Percentiles rank a stretch among this genome's conserved stretches.
These are phyloP conservation scores for Phyllostomus hastatus DNA, from an alignment of 2,113 vertebrate species.

Conservation along the genomic window DNA sequence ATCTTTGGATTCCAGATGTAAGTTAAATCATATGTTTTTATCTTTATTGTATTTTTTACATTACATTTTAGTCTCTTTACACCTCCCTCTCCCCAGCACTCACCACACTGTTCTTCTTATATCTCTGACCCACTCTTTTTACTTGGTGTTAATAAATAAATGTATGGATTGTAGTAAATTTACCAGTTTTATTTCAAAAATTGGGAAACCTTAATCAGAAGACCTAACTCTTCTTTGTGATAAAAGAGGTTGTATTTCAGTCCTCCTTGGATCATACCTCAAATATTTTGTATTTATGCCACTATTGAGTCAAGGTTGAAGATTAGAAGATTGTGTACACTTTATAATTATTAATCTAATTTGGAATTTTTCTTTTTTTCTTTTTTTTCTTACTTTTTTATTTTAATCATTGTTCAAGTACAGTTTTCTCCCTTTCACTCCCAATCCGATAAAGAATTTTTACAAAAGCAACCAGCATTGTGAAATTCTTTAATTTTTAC, in stretches of 20 bases:
- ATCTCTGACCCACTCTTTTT: not conserved
- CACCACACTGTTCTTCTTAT: not conserved
- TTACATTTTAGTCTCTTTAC: no score
- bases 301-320: not conserved
- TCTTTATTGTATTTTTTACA: no score
- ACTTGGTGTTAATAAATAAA: not conserved
- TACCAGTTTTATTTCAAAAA: not conserved
- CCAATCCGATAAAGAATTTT: not conserved
- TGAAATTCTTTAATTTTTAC: not conserved
- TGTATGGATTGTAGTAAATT: not conserved
- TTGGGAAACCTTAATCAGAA: not conserved
- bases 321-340: not conserved
- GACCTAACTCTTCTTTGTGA: not conserved
- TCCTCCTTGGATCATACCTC: not conserved
- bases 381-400: no score
- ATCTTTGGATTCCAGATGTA: no score
- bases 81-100: no score
- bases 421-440: no score
- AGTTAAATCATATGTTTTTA: no score
- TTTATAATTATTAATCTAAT: constrained; percentile 12
- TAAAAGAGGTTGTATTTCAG: not conserved
- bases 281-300: not conserved
- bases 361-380: not conserved
- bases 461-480: not conserved
- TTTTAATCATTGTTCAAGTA: no score